phyloP scores from a whole-genome alignment of 1,140 invertebrate species.

The Heliconius himera region DNA sequence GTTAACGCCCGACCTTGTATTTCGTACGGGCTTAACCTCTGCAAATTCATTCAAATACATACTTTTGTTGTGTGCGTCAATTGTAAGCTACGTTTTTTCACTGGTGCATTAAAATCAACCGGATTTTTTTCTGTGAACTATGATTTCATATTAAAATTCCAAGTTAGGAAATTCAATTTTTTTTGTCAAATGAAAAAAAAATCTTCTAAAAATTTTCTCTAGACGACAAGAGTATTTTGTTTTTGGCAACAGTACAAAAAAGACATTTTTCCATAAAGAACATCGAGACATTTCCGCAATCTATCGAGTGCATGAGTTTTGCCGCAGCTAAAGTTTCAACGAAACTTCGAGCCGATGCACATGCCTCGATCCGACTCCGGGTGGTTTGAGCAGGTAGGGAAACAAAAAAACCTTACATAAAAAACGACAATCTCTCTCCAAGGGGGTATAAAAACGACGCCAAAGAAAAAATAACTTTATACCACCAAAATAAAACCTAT shows the following conservation, averaged over 20 bases:
- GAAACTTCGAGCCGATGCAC: conserved; percentile 38
- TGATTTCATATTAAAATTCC: neutral
- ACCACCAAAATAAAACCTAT: conserved; percentile 17
- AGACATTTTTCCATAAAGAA: conserved; percentile 27
- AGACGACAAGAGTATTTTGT: neutral
- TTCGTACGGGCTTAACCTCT: conserved; percentile 14
- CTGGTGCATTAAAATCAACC: neutral
- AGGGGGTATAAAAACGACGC: conserved; percentile 48
- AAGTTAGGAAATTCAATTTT: neutral
- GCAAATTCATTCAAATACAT: conserved; percentile 9
- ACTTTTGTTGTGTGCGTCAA: neutral
- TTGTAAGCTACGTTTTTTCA: neutral
- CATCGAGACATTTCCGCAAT: conserved; percentile 36
- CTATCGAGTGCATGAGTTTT: conserved; percentile 37
- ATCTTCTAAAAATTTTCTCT: neutral
- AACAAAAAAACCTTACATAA: conserved; percentile 53
- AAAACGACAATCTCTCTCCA: conserved; percentile 56
- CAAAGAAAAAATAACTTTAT: conserved; percentile 43
- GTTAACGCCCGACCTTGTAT: conserved; percentile 5
- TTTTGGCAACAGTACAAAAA: conserved; percentile 22
- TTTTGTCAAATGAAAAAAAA: neutral
- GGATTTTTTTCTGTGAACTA: neutral
- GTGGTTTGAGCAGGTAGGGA: conserved; percentile 55
- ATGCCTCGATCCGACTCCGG: conserved; percentile 35
- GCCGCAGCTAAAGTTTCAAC: conserved; percentile 31